phyloP scores from a whole-genome alignment of 2,888 invertebrate genomes.

The Erpobdella octoculata region DNA sequence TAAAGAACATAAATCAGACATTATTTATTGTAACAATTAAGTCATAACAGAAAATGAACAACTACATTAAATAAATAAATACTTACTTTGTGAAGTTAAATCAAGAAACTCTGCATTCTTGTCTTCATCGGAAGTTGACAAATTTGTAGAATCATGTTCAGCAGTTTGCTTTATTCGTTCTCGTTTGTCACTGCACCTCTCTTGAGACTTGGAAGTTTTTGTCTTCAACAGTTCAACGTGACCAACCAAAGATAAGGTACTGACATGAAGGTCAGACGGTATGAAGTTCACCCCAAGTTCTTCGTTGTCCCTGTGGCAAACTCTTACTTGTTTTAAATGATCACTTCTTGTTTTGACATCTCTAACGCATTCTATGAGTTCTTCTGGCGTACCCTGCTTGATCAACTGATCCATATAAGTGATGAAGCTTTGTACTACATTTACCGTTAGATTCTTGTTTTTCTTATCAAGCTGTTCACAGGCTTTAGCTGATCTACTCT shows the following conservation, averaged over 20 bases:
- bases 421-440: neutral
- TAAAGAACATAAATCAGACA: too few relatives aligned
- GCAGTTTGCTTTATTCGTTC: too few relatives aligned
- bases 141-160: neutral
- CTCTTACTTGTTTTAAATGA: neutral
- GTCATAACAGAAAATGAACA: too few relatives aligned
- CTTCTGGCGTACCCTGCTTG: neutral
- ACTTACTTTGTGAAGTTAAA: too few relatives aligned
- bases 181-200: too few relatives aligned
- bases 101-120: too few relatives aligned
- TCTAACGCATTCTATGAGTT: constrained; percentile 19
- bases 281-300: neutral
- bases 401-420: neutral
- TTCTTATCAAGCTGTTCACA: constrained; percentile 6
- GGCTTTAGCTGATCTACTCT: neutral
- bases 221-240: constrained; percentile 7
- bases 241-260: constrained; percentile 1
- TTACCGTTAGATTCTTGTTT: neutral
- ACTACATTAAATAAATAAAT: too few relatives aligned
- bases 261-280: constrained; percentile 5
- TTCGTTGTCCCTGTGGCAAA: neutral
- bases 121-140: neutral
- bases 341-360: neutral
- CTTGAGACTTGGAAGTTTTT: neutral
- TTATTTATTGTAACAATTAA: too few relatives aligned